These are phyloP conservation scores for Acleris emargana DNA, from an alignment of 2,888 invertebrate species.

Conservation along the genomic window DNA sequence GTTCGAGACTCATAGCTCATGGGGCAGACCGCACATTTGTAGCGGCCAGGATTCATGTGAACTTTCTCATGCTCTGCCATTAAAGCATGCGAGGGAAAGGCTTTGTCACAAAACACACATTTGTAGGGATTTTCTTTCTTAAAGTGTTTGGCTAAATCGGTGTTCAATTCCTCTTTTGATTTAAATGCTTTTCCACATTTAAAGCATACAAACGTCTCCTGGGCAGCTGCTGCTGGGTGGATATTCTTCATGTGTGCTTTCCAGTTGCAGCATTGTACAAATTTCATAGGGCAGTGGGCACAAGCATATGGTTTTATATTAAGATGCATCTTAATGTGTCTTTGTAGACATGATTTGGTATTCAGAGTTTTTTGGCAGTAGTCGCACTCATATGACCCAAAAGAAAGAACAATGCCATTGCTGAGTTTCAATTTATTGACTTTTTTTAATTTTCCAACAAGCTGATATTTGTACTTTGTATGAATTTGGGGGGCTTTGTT, in stretches of 20 bases:
- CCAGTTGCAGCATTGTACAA: slow-evolving; percentile 86
- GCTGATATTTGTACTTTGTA: slow-evolving; percentile 35
- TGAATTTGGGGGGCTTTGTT: not conserved
- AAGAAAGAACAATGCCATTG: slow-evolving; percentile 52
- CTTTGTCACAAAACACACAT: slow-evolving; percentile 85
- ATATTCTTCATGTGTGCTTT: slow-evolving; percentile 85
- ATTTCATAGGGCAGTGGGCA: slow-evolving; percentile 84
- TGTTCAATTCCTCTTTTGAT: slow-evolving; percentile 88
- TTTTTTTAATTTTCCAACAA: slow-evolving; percentile 3
- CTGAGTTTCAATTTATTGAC: slow-evolving; percentile 40
- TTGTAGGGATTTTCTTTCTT: slow-evolving; percentile 80
- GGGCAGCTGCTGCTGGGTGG: slow-evolving; percentile 72
- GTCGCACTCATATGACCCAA: slow-evolving; percentile 74
- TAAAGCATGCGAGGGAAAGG: slow-evolving; percentile 57
- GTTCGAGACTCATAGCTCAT: slow-evolving; percentile 87
- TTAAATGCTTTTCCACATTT: slow-evolving; percentile 91
- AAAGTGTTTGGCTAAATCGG: slow-evolving; percentile 89
- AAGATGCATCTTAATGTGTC: slow-evolving; percentile 87
- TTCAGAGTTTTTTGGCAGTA: slow-evolving; percentile 86
- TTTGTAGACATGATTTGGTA: slow-evolving; percentile 86
- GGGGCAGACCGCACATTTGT: slow-evolving; percentile 88
- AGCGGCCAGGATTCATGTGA: slow-evolving; percentile 89
- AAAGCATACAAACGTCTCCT: slow-evolving; percentile 86
- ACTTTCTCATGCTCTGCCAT: slow-evolving; percentile 88
- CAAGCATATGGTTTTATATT: slow-evolving; percentile 86